Evolutionary conservation across 2,888 invertebrate genomes (phyloP).

Genomic region (Hyles lineata): DNA sequence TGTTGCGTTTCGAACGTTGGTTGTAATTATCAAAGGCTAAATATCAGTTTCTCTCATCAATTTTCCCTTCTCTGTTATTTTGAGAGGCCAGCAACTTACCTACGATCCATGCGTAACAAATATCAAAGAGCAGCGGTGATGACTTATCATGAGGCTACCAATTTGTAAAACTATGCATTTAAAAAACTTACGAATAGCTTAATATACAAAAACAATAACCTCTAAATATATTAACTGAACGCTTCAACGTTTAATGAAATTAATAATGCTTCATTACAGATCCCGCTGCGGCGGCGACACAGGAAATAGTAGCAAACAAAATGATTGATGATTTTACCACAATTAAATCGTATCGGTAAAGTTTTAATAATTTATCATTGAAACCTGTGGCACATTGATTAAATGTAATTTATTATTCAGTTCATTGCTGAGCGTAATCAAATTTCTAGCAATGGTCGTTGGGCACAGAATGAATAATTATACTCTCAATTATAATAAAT

Average conservation of each 20-base stretch:
- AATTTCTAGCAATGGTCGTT: slow-evolving; percentile 17
- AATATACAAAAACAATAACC: background rate
- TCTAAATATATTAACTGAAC: too few species aligned
- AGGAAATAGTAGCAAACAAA: slow-evolving; percentile 6
- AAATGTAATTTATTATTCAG: slow-evolving; percentile 36
- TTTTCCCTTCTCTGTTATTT: too few species aligned
- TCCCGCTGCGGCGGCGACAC: background rate
- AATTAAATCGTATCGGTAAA: slow-evolving; percentile 35
- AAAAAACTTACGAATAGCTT: too few species aligned
- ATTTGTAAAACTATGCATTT: too few species aligned
- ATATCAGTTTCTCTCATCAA: too few species aligned
- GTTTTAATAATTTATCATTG: slow-evolving; percentile 42
- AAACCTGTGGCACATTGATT: slow-evolving; percentile 42
- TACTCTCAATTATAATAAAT: background rate
- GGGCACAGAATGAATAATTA: slow-evolving; percentile 7
- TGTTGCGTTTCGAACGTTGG: too few species aligned
- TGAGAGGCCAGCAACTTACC: too few species aligned
- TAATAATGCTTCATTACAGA: background rate
- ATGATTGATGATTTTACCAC: slow-evolving; percentile 38
- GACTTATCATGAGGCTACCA: too few species aligned
- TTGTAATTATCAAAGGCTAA: too few species aligned
- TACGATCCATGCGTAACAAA: too few species aligned
- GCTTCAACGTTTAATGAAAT: background rate
- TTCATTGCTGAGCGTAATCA: slow-evolving; percentile 29
- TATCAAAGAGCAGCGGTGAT: too few species aligned